Conservation (phyloP, 2,113 vertebrate genomes). For the Erpornis zantholeuca region DNA sequence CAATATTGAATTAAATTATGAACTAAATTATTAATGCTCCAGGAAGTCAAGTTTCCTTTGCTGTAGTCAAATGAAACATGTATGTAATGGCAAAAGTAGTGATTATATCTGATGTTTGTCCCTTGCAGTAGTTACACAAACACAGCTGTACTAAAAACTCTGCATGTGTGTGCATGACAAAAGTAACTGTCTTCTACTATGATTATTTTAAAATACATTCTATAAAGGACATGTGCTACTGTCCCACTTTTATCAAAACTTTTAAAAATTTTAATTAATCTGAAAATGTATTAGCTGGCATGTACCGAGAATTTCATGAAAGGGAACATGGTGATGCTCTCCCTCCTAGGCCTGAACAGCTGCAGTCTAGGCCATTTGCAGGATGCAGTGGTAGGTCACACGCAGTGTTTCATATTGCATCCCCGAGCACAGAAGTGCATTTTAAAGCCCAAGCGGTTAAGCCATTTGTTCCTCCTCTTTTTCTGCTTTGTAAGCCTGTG, state of each 20-base stretch:
- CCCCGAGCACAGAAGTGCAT: neutral
- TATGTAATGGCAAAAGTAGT: neutral
- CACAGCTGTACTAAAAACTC: neutral
- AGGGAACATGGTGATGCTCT: neutral
- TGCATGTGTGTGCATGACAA: neutral
- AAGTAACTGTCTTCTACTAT: neutral
- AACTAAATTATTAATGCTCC: neutral
- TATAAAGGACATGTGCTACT: neutral
- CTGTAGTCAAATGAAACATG: neutral
- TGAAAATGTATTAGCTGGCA: neutral
- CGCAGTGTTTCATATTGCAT: neutral
- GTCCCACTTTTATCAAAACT: neutral
- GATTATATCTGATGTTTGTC: neutral
- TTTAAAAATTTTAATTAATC: neutral
- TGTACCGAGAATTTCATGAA: neutral
- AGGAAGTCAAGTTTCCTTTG: neutral
- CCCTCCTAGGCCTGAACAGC: neutral
- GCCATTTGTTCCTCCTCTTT: neutral
- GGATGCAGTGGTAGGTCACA: neutral
- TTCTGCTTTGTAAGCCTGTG: neutral
- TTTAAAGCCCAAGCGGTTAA: neutral
- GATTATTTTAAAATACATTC: neutral
- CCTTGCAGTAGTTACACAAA: neutral
- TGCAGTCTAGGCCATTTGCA: neutral
- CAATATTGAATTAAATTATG: constrained; percentile 37